Evolutionary conservation across 2,888 invertebrate genomes (phyloP).

Genomic region (Muschampia plurimacula): DNA sequence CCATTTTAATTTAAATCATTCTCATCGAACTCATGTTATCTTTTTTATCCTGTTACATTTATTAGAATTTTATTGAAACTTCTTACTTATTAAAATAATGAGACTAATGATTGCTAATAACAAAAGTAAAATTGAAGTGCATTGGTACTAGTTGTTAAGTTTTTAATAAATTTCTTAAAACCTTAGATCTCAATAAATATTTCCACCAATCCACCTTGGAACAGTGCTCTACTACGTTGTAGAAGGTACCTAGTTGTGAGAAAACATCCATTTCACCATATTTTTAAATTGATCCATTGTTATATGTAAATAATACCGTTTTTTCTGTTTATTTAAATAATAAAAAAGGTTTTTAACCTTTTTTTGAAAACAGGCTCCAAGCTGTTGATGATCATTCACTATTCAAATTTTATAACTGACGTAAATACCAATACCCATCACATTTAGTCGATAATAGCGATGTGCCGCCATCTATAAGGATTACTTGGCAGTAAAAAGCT

Average conservation of each 20-base stretch:
- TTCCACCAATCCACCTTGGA: no score
- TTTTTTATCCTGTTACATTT: constrained; percentile 1
- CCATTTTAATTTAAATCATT: constrained; percentile 2
- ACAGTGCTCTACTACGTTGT: no score
- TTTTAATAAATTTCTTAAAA: no score
- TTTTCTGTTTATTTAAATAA: background rate
- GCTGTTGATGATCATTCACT: background rate
- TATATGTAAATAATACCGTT: no score
- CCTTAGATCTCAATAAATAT: no score
- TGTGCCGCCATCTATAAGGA: constrained; percentile 28
- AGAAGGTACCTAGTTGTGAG: no score
- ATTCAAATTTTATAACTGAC: constrained; percentile 7
- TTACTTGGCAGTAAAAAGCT: constrained; percentile 24
- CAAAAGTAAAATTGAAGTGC: no score
- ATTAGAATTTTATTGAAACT: background rate
- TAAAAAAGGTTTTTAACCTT: background rate
- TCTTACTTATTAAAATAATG: background rate
- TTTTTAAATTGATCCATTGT: no score
- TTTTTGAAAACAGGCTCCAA: background rate
- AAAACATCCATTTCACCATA: no score
- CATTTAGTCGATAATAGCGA: constrained; percentile 15
- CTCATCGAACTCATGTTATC: background rate
- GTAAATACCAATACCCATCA: constrained; percentile 7
- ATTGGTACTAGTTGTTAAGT: no score
- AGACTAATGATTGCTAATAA: no score